Percentiles rank a stretch among this genome's conserved stretches.
Conservation (phyloP, 2,797 vertebrate genomes). For the Rhadinocentrus ornatus region DNA sequence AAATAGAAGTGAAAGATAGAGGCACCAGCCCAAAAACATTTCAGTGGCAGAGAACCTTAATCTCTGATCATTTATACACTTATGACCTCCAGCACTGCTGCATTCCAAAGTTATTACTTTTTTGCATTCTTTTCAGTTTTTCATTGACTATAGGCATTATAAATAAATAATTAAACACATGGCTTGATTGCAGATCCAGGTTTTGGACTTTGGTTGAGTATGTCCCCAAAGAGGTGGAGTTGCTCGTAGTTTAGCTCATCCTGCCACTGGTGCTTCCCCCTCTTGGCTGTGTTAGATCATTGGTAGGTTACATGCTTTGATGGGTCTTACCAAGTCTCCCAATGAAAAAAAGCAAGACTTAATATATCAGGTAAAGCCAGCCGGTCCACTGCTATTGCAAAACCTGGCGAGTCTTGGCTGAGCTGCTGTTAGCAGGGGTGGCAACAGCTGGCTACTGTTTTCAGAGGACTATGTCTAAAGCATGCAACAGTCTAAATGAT, state of each 20-base stretch:
- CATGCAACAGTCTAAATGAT: slow-evolving; percentile 40
- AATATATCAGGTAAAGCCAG: slow-evolving; percentile 53
- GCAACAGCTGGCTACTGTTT: slow-evolving; percentile 36
- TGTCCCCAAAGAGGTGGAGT: slow-evolving; percentile 7
- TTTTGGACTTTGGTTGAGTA: slow-evolving; percentile 10
- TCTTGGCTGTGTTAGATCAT: slow-evolving; percentile 38
- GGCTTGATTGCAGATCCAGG: slow-evolving; percentile 28
- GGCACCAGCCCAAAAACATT: slow-evolving; percentile 39
- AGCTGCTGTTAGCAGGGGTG: slow-evolving; percentile 1
- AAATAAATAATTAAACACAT: slow-evolving; percentile 31
- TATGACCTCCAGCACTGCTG: slow-evolving; percentile 31
- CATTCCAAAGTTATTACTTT: slow-evolving; percentile 35
- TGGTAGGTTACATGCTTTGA: slow-evolving; percentile 38
- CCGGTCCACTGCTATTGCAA: no score
- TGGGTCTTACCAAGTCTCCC: slow-evolving; percentile 46
- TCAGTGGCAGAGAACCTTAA: slow-evolving; percentile 4
- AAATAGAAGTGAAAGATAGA: slow-evolving; percentile 43
- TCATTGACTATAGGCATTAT: slow-evolving; percentile 34
- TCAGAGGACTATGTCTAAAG: slow-evolving; percentile 44
- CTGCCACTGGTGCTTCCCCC: slow-evolving; percentile 37
- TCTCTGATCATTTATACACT: slow-evolving; percentile 32
- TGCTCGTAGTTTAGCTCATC: slow-evolving; percentile 21
- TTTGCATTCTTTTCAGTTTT: not conserved
- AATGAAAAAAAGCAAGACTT: slow-evolving; percentile 51
- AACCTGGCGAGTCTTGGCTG: slow-evolving; percentile 8